phyloP scores from a whole-genome alignment of 2,113 vertebrate species.

The Micronycteris hirsuta region DNA sequence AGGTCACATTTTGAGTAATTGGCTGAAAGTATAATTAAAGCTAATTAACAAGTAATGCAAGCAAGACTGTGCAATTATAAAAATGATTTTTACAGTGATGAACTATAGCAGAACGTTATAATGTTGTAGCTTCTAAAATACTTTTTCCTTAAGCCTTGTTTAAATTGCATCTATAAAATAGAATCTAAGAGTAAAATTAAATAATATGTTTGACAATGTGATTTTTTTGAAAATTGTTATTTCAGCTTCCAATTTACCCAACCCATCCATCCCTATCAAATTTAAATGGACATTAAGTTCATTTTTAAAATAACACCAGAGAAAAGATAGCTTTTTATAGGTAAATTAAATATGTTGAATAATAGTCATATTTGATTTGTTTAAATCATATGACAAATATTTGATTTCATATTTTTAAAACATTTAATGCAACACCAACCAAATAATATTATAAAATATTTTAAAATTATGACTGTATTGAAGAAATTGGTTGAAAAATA shows the following conservation, averaged over 20 bases:
- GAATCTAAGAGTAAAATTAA: background rate
- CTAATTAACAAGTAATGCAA: constrained; percentile 73
- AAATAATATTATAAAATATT: background rate
- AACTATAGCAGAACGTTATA: constrained; percentile 57
- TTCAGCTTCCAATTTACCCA: background rate
- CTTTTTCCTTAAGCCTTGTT: background rate
- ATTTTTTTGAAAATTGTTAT: background rate
- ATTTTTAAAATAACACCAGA: background rate
- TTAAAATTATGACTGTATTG: background rate
- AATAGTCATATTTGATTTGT: background rate
- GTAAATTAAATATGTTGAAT: background rate
- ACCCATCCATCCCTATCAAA: background rate
- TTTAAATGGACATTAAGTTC: constrained; percentile 5
- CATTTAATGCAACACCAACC: background rate
- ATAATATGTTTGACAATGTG: background rate
- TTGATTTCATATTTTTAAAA: background rate
- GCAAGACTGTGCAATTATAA: constrained; percentile 63
- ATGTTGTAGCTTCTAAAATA: constrained; percentile 32
- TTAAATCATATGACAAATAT: background rate
- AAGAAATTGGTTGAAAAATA: background rate
- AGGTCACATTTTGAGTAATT: constrained; percentile 78
- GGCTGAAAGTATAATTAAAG: constrained; percentile 75
- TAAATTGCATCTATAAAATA: constrained; percentile 41
- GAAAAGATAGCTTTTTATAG: background rate
- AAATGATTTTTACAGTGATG: constrained; percentile 68